Evolutionary conservation across 2,113 vertebrate species (phyloP).

Genomic region (Cygnus buccinator): DNA sequence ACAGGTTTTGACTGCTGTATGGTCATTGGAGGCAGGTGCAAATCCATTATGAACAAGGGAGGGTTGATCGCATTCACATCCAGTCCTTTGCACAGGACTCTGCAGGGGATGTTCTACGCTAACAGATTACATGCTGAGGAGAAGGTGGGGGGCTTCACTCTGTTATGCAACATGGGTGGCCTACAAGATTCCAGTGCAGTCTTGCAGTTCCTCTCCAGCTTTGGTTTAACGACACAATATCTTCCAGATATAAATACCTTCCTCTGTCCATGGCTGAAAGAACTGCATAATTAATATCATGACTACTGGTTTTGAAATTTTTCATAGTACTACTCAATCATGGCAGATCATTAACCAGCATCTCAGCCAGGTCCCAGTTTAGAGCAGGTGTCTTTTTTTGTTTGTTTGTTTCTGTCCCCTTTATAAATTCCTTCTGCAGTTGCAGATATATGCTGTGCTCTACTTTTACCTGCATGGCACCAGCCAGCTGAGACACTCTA

Average conservation of each 20-base stretch:
- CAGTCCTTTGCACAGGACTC: not conserved
- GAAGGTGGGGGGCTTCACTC: not conserved
- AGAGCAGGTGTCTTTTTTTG: not conserved
- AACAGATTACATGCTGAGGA: not conserved
- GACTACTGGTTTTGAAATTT: not conserved
- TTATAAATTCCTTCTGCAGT: not conserved
- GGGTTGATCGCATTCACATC: not conserved
- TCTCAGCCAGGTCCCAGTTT: not conserved
- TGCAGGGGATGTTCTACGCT: not conserved
- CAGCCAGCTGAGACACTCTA: not conserved
- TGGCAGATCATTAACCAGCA: not conserved
- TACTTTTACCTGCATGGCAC: not conserved
- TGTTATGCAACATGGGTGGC: no score
- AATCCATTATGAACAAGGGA: not conserved
- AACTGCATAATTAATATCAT: not conserved
- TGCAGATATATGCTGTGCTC: not conserved
- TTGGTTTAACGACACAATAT: not conserved
- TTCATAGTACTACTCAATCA: accelerated
- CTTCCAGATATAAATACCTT: not conserved
- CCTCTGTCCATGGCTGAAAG: not conserved
- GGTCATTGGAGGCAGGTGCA: not conserved
- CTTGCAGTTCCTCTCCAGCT: not conserved
- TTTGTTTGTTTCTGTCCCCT: not conserved
- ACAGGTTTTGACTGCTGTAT: not conserved
- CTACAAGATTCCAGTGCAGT: not conserved